Percentiles rank a stretch among this genome's conserved stretches.
These are phyloP conservation scores for Spatula clypeata DNA, from an alignment of 2,797 vertebrate species.

Conservation along the genomic window DNA sequence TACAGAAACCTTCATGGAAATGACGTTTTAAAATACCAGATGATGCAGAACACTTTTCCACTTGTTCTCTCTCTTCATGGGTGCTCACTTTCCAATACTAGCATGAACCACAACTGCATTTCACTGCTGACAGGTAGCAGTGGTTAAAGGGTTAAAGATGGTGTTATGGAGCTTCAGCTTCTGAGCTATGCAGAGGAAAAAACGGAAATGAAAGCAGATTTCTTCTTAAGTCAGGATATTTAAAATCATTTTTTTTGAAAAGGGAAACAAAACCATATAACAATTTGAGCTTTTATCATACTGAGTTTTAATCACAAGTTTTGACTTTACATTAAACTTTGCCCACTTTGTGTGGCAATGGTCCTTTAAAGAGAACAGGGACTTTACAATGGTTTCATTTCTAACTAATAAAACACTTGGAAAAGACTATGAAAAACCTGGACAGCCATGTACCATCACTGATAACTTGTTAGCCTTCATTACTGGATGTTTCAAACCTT, in stretches of 20 bases:
- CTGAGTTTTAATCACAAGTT: background rate
- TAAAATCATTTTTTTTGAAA: background rate
- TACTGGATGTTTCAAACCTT: slow-evolving; percentile 41
- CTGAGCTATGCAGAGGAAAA: background rate
- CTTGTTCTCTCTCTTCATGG: background rate
- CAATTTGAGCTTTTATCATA: background rate
- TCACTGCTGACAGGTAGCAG: background rate
- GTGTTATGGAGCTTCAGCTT: background rate
- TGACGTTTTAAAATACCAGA: background rate
- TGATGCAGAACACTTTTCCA: background rate
- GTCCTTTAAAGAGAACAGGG: background rate
- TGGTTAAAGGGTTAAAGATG: background rate
- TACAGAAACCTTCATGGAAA: slow-evolving; percentile 3
- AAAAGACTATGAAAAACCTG: slow-evolving; percentile 22
- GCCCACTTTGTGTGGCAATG: no score
- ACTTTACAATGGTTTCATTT: background rate
- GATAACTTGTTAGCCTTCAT: slow-evolving; percentile 39
- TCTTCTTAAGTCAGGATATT: background rate
- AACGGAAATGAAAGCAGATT: background rate
- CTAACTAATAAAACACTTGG: background rate
- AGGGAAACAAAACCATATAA: background rate
- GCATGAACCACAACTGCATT: background rate
- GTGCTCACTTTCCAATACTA: background rate
- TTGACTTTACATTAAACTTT: background rate
- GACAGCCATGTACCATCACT: background rate